These are phyloP conservation scores for Scaptomyza parva DNA, from an alignment of 2,888 invertebrate species.

Conservation along the genomic window DNA sequence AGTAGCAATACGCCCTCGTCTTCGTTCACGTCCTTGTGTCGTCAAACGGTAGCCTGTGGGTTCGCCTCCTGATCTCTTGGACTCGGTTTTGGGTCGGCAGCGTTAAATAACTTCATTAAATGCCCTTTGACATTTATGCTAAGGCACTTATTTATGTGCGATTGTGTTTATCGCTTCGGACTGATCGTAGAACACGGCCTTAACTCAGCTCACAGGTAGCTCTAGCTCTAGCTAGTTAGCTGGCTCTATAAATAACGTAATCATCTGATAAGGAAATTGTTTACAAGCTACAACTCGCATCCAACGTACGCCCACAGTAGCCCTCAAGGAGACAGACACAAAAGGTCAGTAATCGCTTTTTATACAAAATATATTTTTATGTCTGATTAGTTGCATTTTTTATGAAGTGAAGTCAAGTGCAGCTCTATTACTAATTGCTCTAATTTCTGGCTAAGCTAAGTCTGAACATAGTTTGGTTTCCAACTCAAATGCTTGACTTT, in stretches of 20 bases:
- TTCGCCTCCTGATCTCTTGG: slow-evolving; percentile 25
- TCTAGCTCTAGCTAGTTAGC: slow-evolving; percentile 29
- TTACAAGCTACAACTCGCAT: slow-evolving; percentile 67
- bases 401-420: slow-evolving; percentile 45
- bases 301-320: slow-evolving; percentile 70
- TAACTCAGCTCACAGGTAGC: slow-evolving; percentile 53
- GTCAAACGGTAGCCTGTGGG: slow-evolving; percentile 56
- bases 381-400: slow-evolving; percentile 65
- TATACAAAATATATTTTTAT: slow-evolving; percentile 24
- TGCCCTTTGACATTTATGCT: slow-evolving; percentile 77
- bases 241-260: slow-evolving; percentile 66
- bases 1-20: slow-evolving; percentile 43
- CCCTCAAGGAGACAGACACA: slow-evolving; percentile 42
- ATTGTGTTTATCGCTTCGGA: slow-evolving; percentile 37
- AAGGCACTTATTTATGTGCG: slow-evolving; percentile 45
- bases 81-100: slow-evolving; percentile 36
- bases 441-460: slow-evolving; percentile 70
- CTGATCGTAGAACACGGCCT: slow-evolving; percentile 60
- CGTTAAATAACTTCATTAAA: slow-evolving; percentile 81
- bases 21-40: slow-evolving; percentile 9
- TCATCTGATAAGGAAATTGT: slow-evolving; percentile 79
- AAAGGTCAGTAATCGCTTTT: slow-evolving; percentile 44
- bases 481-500: slow-evolving; percentile 37
- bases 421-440: slow-evolving; percentile 68
- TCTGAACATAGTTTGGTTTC: slow-evolving; percentile 14